phyloP scores from a whole-genome alignment of 2,113 vertebrate genomes.

The Smithornis capensis region DNA sequence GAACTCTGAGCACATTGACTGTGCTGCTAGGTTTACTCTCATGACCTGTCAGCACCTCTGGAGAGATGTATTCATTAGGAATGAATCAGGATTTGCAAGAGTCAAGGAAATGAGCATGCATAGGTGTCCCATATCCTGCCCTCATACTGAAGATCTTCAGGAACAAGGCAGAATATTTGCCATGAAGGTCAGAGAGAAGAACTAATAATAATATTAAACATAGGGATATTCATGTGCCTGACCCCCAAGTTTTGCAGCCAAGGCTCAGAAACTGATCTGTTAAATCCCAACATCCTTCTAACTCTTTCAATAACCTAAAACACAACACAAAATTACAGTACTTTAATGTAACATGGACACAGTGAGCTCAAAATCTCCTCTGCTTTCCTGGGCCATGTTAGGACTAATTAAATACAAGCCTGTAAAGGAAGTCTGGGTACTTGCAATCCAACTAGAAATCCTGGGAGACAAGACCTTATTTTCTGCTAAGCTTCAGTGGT shows the following conservation, averaged over 20 bases:
- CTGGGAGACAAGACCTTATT: background rate
- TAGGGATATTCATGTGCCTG: background rate
- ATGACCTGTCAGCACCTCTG: background rate
- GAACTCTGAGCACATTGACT: background rate
- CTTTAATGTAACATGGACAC: fast-evolving
- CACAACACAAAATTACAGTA: background rate
- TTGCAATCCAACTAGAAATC: background rate
- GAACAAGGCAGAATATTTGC: background rate
- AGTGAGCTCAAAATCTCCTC: background rate
- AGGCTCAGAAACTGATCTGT: background rate
- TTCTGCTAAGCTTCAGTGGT: background rate
- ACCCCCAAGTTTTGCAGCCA: background rate
- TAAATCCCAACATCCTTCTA: background rate
- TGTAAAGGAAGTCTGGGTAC: background rate
- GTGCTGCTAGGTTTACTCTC: background rate
- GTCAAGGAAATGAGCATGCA: background rate
- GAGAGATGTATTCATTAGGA: background rate
- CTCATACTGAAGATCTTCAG: background rate
- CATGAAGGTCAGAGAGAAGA: background rate
- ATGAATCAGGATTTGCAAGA: background rate
- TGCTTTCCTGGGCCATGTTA: background rate
- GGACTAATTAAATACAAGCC: background rate
- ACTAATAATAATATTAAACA: background rate
- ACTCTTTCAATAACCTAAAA: background rate
- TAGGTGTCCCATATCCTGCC: background rate